Percentiles rank a stretch among this genome's conserved stretches.
These are phyloP conservation scores for Pristionchus fissidentatus DNA, from an alignment of 2,888 invertebrate species.

Conservation along the genomic window DNA sequence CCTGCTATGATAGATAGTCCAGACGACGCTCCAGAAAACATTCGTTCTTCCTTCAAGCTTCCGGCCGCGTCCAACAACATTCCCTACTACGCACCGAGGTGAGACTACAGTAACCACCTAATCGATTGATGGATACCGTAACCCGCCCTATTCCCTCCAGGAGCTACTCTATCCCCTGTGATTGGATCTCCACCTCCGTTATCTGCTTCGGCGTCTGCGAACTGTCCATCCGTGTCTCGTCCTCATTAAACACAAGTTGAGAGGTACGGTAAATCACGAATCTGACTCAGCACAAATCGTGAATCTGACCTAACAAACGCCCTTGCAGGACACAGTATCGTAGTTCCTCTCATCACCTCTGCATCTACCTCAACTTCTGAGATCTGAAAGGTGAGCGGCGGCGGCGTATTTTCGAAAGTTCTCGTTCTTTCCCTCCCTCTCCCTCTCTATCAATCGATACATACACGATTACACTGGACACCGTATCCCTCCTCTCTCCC, in stretches of 20 bases:
- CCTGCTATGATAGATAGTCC: slow-evolving; percentile 28
- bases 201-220: slow-evolving; percentile 73
- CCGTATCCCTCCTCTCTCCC: too few species aligned
- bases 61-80: not conserved
- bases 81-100: slow-evolving; percentile 21
- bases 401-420: too few species aligned
- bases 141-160: slow-evolving; percentile 6
- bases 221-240: slow-evolving; percentile 67
- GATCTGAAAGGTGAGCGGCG: slow-evolving; percentile 6
- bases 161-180: slow-evolving; percentile 50
- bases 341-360: not conserved
- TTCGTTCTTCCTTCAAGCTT: not conserved
- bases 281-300: not conserved
- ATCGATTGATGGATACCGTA: slow-evolving; percentile 24
- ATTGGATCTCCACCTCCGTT: slow-evolving; percentile 70
- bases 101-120: not conserved
- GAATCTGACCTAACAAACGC: too few species aligned
- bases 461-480: not conserved
- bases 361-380: not conserved
- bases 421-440: too few species aligned
- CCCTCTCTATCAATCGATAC: slow-evolving; percentile 32
- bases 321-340: not conserved
- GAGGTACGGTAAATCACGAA: not conserved
- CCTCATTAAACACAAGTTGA: slow-evolving; percentile 60
- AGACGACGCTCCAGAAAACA: not conserved